Conservation (phyloP, 2,888 invertebrate genomes). For the Hirtodrosophila alboralis region DNA sequence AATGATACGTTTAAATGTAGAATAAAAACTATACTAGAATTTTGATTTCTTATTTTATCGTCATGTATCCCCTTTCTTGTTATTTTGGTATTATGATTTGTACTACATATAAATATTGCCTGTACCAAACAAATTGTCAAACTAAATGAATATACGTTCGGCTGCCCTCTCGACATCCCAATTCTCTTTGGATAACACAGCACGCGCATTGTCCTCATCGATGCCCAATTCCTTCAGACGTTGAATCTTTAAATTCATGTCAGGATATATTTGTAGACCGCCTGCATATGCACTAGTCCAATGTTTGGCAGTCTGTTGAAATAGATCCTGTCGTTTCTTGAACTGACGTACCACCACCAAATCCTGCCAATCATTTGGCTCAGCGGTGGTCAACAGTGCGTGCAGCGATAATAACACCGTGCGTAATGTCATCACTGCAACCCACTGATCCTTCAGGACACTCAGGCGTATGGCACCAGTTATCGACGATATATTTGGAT, state of each 20-base stretch:
- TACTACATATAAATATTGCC: no score
- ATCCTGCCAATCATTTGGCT: constrained; percentile 96
- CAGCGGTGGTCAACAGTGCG: constrained; percentile 95
- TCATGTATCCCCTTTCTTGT: constrained; percentile 2
- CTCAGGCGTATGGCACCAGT: constrained; percentile 99
- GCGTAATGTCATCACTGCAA: constrained; percentile 98
- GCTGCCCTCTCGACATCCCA: constrained; percentile 97
- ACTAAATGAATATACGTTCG: no score
- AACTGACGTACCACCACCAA: constrained; percentile 99
- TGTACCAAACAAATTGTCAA: constrained; percentile 92
- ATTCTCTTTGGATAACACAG: constrained; percentile 94
- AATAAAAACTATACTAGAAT: constrained; percentile 25
- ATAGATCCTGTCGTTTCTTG: constrained; percentile 93
- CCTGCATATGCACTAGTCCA: constrained; percentile 98
- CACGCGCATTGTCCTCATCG: constrained; percentile 93
- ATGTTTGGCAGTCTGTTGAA: constrained; percentile 95
- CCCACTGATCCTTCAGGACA: constrained; percentile 99
- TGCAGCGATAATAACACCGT: constrained; percentile 97
- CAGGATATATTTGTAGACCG: constrained; percentile 89
- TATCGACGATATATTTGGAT: constrained; percentile 99
- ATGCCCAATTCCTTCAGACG: constrained; percentile 97
- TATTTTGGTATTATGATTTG: constrained; percentile 10
- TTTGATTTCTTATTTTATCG: constrained; percentile 11
- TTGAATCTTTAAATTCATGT: constrained; percentile 93
- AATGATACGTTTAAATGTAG: constrained; percentile 1